phyloP scores from a whole-genome alignment of 2,888 invertebrate species.

The Melanophora roralis region DNA sequence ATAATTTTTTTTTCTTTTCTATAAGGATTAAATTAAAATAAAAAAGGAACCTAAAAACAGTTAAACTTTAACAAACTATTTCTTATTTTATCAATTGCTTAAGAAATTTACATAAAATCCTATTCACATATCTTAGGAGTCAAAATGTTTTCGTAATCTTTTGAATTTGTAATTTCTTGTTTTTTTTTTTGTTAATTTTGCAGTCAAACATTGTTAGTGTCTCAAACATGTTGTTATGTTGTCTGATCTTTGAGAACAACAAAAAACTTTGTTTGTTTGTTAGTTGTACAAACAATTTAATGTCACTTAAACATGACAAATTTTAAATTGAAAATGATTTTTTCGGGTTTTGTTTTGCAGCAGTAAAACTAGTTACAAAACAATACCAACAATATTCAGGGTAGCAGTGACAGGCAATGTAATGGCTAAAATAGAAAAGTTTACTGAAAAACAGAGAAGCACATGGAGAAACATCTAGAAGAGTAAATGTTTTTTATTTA shows the following conservation, averaged over 20 bases:
- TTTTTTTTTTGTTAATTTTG: background rate
- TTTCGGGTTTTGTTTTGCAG: conserved; percentile 21
- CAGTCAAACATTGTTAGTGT: conserved; percentile 28
- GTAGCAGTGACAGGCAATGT: background rate
- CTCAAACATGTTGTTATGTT: conserved; percentile 18
- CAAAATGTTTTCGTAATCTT: conserved; percentile 13
- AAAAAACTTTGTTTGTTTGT: conserved; percentile 43
- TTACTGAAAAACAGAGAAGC: background rate
- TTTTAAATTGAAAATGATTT: conserved; percentile 56
- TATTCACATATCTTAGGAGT: background rate
- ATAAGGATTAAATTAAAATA: no score
- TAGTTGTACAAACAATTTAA: conserved; percentile 59
- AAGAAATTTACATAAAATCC: background rate
- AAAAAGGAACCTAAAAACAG: no score
- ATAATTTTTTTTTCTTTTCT: no score
- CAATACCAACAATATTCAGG: background rate
- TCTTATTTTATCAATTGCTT: background rate
- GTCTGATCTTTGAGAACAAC: conserved; percentile 29
- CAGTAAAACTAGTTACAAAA: background rate
- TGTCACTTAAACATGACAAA: conserved; percentile 61
- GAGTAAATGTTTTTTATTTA: background rate
- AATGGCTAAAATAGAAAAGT: background rate
- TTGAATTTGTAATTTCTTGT: background rate
- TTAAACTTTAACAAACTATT: no score
- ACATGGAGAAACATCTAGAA: background rate